These are phyloP conservation scores for Urocolius indicus DNA, from an alignment of 2,113 vertebrate species.

Conservation along the genomic window DNA sequence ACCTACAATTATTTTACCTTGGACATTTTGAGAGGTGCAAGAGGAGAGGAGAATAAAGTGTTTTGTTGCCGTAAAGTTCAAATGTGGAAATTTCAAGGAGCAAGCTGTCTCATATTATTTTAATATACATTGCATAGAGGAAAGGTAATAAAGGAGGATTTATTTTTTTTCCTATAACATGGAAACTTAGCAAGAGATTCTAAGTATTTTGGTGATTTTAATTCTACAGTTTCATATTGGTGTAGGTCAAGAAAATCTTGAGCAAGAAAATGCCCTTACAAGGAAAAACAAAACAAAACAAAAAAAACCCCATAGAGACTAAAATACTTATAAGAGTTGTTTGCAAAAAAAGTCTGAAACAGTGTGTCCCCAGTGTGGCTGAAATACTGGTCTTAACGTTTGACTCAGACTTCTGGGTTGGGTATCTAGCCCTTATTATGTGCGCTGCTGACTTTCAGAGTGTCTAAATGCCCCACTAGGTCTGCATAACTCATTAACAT, in stretches of 20 bases:
- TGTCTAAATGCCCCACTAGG: background rate
- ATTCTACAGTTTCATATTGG: background rate
- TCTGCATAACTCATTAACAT: background rate
- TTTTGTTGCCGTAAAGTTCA: background rate
- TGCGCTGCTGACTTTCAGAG: background rate
- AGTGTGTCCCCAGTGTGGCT: background rate
- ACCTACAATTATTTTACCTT: background rate
- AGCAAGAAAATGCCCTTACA: background rate
- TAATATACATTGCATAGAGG: background rate
- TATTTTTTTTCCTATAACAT: background rate
- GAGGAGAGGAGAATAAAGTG: background rate
- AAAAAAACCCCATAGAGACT: background rate
- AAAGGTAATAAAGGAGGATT: background rate
- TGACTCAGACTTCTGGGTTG: background rate
- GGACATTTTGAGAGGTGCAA: background rate
- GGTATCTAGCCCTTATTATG: background rate
- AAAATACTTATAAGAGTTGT: background rate
- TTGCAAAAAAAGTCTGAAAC: background rate
- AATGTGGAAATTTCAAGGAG: background rate
- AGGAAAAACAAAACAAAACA: background rate
- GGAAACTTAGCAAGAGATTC: background rate
- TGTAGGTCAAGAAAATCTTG: background rate
- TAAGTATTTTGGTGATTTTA: background rate
- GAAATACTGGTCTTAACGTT: background rate
- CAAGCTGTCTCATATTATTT: background rate